A percentile compares a stretch with the other conserved stretches of the same genome.
Conservation (phyloP, 2,888 invertebrate species). For the Exephanes ischioxanthus region DNA sequence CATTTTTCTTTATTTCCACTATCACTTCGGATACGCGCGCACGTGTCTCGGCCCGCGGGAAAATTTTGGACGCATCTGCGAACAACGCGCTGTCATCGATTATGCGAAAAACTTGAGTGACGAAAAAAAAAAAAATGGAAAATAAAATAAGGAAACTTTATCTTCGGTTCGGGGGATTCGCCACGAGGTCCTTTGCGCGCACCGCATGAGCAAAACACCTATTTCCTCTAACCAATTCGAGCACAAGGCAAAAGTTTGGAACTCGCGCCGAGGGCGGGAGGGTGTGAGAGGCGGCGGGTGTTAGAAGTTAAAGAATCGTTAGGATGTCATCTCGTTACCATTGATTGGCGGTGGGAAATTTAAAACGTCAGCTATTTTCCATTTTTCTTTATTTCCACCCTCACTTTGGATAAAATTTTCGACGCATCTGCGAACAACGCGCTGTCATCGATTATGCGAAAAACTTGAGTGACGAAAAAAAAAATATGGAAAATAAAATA, state of each 20-base stretch:
- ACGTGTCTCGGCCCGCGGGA: background rate
- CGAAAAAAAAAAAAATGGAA: background rate
- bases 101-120: slow-evolving; percentile 1
- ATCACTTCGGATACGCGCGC: background rate
- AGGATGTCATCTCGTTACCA: slow-evolving; percentile 62
- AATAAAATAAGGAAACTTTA: slow-evolving; percentile 9
- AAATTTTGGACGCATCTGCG: slow-evolving; percentile 1
- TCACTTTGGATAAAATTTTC: no score
- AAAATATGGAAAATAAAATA: background rate
- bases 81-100: background rate
- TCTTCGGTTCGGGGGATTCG: slow-evolving; percentile 5
- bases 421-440: no score
- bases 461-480: no score
- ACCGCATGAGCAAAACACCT: slow-evolving; percentile 13
- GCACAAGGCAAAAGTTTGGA: slow-evolving; percentile 30
- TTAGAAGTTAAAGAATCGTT: slow-evolving; percentile 80
- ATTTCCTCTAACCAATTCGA: slow-evolving; percentile 44
- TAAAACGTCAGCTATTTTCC: no score
- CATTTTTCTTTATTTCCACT: background rate
- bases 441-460: no score
- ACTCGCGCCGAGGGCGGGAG: slow-evolving; percentile 12
- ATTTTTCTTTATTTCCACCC: no score
- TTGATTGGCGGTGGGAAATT: no score
- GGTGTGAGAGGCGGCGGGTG: slow-evolving; percentile 11
- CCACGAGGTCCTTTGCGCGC: slow-evolving; percentile 11